Percentiles rank a stretch among this genome's conserved stretches.
These are phyloP conservation scores for Craterocephalus amniculus DNA, from an alignment of 2,797 vertebrate species.

Conservation along the genomic window DNA sequence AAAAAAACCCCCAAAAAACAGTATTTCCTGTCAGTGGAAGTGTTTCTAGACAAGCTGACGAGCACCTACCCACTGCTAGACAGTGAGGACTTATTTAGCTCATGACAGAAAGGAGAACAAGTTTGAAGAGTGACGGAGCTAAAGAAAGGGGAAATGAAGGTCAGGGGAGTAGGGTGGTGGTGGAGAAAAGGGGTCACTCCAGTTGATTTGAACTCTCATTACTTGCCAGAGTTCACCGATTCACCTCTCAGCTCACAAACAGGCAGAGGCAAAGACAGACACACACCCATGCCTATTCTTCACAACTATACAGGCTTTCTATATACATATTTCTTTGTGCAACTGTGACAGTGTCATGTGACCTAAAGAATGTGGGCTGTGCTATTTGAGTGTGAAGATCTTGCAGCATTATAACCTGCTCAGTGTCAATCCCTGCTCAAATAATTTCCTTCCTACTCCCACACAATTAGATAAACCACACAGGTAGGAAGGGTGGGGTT, in stretches of 20 bases:
- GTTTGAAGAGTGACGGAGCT: slow-evolving; percentile 40
- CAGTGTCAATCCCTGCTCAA: slow-evolving; percentile 28
- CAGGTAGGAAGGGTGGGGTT: slow-evolving; percentile 73
- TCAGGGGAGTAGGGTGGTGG: not conserved
- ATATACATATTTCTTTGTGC: slow-evolving; percentile 27
- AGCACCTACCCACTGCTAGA: slow-evolving; percentile 25
- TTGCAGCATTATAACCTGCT: slow-evolving; percentile 45
- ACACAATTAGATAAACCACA: slow-evolving; percentile 60
- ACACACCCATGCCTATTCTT: slow-evolving; percentile 13
- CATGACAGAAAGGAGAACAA: slow-evolving; percentile 34
- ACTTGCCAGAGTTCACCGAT: slow-evolving; percentile 66
- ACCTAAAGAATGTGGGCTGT: slow-evolving; percentile 69
- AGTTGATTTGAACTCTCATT: slow-evolving; percentile 71
- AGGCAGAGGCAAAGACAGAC: slow-evolving; percentile 6
- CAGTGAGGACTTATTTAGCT: slow-evolving; percentile 47
- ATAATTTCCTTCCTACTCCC: slow-evolving; percentile 44
- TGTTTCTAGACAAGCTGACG: slow-evolving; percentile 62
- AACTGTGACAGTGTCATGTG: slow-evolving; percentile 59
- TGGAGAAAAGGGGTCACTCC: slow-evolving; percentile 44
- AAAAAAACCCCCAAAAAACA: no score
- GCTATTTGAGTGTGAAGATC: slow-evolving; percentile 50
- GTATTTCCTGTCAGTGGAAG: slow-evolving; percentile 63
- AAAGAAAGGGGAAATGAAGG: slow-evolving; percentile 41
- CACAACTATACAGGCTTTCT: slow-evolving; percentile 27
- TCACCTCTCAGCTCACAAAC: slow-evolving; percentile 46